Conservation (phyloP, 2,113 vertebrate species). For the Amphilophus citrinellus region DNA sequence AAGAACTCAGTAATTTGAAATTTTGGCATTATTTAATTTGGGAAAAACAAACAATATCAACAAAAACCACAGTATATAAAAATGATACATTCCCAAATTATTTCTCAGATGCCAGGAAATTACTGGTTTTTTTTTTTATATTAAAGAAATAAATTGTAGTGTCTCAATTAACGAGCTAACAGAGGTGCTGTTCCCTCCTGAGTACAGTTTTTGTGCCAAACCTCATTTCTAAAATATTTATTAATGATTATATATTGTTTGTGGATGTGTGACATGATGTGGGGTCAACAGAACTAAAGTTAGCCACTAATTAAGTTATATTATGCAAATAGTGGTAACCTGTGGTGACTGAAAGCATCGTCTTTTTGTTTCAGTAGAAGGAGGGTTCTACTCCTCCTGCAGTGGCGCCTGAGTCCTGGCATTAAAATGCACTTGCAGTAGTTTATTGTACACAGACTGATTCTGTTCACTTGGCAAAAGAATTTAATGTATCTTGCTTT, state of each 20-base stretch:
- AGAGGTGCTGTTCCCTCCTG: neutral
- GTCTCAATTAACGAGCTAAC: neutral
- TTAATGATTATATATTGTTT: neutral
- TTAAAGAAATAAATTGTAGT: neutral
- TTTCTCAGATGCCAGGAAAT: neutral
- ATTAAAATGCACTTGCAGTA: constrained; percentile 22
- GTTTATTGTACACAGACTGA: neutral
- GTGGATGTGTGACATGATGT: neutral
- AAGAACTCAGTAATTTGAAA: neutral
- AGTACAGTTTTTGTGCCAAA: neutral
- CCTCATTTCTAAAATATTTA: neutral
- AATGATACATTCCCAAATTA: neutral
- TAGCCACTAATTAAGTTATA: neutral
- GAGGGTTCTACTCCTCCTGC: neutral
- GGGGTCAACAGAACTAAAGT: neutral
- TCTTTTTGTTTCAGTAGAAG: neutral
- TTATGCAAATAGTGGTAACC: neutral
- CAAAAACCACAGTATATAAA: neutral
- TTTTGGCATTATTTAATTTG: neutral
- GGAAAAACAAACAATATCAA: neutral
- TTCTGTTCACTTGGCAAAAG: constrained; percentile 20
- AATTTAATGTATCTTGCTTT: neutral
- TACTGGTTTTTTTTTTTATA: neutral
- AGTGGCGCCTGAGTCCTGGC: neutral
- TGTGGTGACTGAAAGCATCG: neutral